Evolutionary conservation across 2,888 invertebrate genomes (phyloP).

Genomic region (Nesidiocoris tenuis): DNA sequence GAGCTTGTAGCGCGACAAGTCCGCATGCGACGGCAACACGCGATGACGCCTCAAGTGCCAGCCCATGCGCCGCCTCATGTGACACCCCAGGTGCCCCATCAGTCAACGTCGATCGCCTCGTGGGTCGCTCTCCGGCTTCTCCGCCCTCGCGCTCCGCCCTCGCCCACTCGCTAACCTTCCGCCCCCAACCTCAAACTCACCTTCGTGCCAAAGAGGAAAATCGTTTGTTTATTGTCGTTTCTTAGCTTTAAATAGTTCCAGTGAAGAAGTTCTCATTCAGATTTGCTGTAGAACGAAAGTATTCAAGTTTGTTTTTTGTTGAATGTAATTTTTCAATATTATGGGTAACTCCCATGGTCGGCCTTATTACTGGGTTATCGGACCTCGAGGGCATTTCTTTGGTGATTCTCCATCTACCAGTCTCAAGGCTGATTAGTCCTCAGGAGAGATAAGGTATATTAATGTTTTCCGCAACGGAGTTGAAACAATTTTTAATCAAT

Average conservation of each 20-base stretch:
- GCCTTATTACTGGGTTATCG: too few species aligned
- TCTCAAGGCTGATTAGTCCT: too few species aligned
- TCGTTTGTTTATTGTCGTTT: background rate
- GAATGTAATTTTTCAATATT: too few species aligned
- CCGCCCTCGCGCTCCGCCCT: conserved; percentile 54
- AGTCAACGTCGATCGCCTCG: conserved; percentile 59
- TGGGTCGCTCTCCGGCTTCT: conserved; percentile 72
- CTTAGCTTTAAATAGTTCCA: background rate
- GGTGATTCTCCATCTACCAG: too few species aligned
- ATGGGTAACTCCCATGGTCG: too few species aligned
- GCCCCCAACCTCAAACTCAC: conserved; percentile 43
- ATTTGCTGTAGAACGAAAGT: background rate
- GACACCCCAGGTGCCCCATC: background rate
- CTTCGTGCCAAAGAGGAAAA: conserved; percentile 51
- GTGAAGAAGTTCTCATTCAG: conserved; percentile 28
- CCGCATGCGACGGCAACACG: conserved; percentile 35
- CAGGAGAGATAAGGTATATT: too few species aligned
- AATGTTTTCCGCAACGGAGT: too few species aligned
- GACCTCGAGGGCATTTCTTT: too few species aligned
- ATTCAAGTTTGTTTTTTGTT: background rate
- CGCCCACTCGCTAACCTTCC: conserved; percentile 47
- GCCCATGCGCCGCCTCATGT: background rate
- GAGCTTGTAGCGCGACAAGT: conserved; percentile 50
- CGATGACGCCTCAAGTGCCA: conserved; percentile 28
- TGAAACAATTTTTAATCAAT: too few species aligned